These are phyloP conservation scores for Callosobruchus maculatus DNA, from an alignment of 2,888 invertebrate species.

Conservation along the genomic window DNA sequence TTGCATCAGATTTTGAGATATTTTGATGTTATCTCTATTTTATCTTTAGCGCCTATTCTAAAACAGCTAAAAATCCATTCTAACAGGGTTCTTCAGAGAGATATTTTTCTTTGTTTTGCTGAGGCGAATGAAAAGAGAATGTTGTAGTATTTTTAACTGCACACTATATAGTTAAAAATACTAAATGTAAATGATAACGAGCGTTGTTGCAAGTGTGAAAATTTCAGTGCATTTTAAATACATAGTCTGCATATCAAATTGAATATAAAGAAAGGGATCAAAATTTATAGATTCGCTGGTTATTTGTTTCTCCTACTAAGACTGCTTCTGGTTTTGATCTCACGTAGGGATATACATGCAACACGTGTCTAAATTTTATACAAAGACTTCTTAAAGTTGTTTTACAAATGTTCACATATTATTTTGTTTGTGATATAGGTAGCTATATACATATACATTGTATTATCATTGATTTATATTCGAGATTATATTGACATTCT, in stretches of 20 bases:
- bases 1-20: too few relatives aligned
- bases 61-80: too few relatives aligned
- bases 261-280: conserved; percentile 38
- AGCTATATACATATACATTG: conserved; percentile 5
- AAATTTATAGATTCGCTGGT: conserved; percentile 37
- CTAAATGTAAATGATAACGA: neutral
- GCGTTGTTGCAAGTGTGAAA: neutral
- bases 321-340: conserved; percentile 46
- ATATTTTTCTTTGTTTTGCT: neutral
- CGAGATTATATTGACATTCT: conserved; percentile 9
- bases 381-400: conserved; percentile 21
- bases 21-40: too few relatives aligned
- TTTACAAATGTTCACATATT: conserved; percentile 11
- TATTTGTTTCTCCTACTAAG: conserved; percentile 35
- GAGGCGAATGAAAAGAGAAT: neutral
- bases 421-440: conserved; percentile 24
- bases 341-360: conserved; percentile 13
- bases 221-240: neutral
- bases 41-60: too few relatives aligned
- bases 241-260: conserved; percentile 29
- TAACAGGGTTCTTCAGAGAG: too few relatives aligned
- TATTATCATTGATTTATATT: neutral
- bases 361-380: conserved; percentile 26
- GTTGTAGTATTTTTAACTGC: neutral
- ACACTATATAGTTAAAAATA: neutral